Base-by-base conservation (phyloP, 2,888 invertebrate genomes). In the Smittia sp. region DNA sequence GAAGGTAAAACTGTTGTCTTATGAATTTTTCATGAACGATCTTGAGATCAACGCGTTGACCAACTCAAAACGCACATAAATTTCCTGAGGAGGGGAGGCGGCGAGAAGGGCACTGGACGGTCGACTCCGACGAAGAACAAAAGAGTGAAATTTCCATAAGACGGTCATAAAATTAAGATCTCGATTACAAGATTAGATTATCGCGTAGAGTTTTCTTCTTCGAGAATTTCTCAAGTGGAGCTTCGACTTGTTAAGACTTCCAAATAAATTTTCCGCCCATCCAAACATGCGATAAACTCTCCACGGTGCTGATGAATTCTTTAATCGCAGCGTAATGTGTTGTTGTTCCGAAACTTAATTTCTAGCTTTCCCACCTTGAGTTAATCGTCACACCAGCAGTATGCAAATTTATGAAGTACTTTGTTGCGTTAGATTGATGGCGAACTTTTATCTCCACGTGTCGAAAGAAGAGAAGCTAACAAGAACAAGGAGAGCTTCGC, bases 111-210 rank as follows among this genome's bases (percentile, higher is more conserved):
- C 32, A 32, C 32, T 32, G 3, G 32, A 32, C 32, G 32, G 9
- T 68, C 63, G 63, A 65, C 13, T 65, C 63, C 25, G 27, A 46
- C 22, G 32, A 25, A 38, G 54, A 62, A 72, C 72, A 72, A 72
- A 72, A 39, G 68, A 72, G 72, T 18, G 32, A 39, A 58, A 72
- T 72, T 72, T 62, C 62, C 72, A 72, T 72, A 62, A 39, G 58
- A 62, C 52, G 39, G 7, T 32, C 72, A 24, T 72, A 72, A 72
- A 72, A 72, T 72, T 72, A 72, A 72, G 72, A 72, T 62, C 24
- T n/a, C 62, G 62, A 72, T 62, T 62, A 62, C 62, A 32, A 62
- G 72, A 72, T 72, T 72, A 72, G 62, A 39, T 72, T 72, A 52
- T 52, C 52, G 46, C 46, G 46, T 11, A 46, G 13, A 58, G 22